Evolutionary conservation across 2,797 vertebrate species (phyloP), one percentile per base, ranked within the genome.

Genomic region (Hipposideros larvatus): DNA sequence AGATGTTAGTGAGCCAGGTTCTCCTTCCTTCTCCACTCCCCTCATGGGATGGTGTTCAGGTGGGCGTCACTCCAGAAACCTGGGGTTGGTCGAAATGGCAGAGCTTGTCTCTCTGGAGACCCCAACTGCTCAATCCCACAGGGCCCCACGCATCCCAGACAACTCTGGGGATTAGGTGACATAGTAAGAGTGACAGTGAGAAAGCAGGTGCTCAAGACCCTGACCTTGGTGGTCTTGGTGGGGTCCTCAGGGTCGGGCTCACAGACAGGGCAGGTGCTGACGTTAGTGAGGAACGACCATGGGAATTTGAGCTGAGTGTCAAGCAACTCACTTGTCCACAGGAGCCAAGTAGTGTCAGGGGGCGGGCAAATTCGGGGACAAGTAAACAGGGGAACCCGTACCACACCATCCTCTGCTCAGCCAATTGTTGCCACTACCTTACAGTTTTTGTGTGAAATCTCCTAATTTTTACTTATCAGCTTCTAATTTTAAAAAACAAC

Each of bases 371-470:
- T 31, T 74, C 14, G 16, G 55, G 61, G 78, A 48, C 34, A 78
- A 34, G 34, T 53, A 55, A 75, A 70, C 14, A 26, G 84, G 79
- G 26, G 37, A 65, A 1, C 21, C 16, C 11, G 18, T 18, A 24
- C 63, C 13, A 51, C 43, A 18, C 61, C 11, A 16, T 66, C 65
- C 24, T 85, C 53, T 87, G 74, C 65, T 97, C 87, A 75, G 73
- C 53, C 63, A 48, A 3, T 5, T 71, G 11, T 86, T 84, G 92
- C 66, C 61, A 93, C 70, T 61, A 18, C 75, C 71, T 93, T 82
- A 73, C 61, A 57, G 10, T 86, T 96, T 96, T 96, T 90, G 93
- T 34, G 74, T 63, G 86, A 96, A 90, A 74, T 92, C 41, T 95
- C 22, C 53, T 65, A 77, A 63, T 86, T 96, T 95, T 82, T 86